phyloP scores from a whole-genome alignment of 2,797 vertebrate species.

The Cephalopachus bancanus region DNA sequence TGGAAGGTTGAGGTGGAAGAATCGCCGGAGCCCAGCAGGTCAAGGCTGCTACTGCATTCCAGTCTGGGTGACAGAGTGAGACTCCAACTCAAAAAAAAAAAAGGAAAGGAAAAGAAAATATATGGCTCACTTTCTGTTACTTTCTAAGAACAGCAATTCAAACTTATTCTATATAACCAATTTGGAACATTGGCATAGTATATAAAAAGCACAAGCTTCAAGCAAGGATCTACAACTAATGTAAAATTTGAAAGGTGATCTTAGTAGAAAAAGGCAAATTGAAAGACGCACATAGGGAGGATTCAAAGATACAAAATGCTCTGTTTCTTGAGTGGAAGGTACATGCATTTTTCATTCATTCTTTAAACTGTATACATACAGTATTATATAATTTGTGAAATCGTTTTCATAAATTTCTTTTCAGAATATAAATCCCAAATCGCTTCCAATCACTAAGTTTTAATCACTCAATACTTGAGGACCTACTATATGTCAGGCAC shows the following conservation, averaged over 20 bases:
- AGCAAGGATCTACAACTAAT: slow-evolving; percentile 49
- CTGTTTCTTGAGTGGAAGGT: slow-evolving; percentile 16
- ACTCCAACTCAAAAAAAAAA: no score
- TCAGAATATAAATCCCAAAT: slow-evolving; percentile 40
- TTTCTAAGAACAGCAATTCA: slow-evolving; percentile 65
- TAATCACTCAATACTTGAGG: slow-evolving; percentile 12
- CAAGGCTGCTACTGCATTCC: no score
- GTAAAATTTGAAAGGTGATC: slow-evolving; percentile 53
- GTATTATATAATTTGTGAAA: not conserved
- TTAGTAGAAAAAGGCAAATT: slow-evolving; percentile 55
- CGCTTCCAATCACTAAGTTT: slow-evolving; percentile 20
- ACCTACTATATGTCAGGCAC: not conserved
- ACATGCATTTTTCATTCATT: slow-evolving; percentile 52
- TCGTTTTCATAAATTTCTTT: slow-evolving; percentile 51
- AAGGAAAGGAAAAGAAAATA: slow-evolving; percentile 70
- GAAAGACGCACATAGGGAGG: not conserved
- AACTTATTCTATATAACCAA: slow-evolving; percentile 58
- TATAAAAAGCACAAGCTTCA: slow-evolving; percentile 59
- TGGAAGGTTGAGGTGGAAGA: no score
- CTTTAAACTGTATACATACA: not conserved
- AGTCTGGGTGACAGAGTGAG: no score
- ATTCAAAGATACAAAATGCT: slow-evolving; percentile 40
- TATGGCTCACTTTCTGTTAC: slow-evolving; percentile 68
- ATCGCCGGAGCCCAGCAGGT: no score
- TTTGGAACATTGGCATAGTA: slow-evolving; percentile 48